Evolutionary conservation across 2,888 invertebrate species (phyloP).

Genomic region (Microctonus aethiopoides): DNA sequence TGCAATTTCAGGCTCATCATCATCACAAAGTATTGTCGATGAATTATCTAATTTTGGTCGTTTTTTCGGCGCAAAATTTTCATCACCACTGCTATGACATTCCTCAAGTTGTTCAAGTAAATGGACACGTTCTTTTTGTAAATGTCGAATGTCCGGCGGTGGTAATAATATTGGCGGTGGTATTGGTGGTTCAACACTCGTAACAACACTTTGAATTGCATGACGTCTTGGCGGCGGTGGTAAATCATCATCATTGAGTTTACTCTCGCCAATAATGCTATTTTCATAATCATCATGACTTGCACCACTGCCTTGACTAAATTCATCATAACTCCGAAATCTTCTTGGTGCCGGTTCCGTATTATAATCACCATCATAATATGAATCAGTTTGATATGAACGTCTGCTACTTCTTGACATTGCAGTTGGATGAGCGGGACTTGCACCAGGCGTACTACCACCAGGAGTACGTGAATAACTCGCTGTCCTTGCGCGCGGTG

Average conservation of each 20-base stretch:
- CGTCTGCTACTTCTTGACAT: constrained; percentile 67
- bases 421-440: constrained; percentile 70
- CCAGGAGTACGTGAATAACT: constrained; percentile 70
- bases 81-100: constrained; percentile 78
- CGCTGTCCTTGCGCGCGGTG: constrained; percentile 70
- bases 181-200: constrained; percentile 68
- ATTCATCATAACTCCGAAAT: constrained; percentile 78
- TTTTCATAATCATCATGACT: constrained; percentile 74
- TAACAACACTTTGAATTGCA: constrained; percentile 70
- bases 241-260: constrained; percentile 66
- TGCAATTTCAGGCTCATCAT: constrained; percentile 64
- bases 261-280: constrained; percentile 56
- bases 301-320: constrained; percentile 77
- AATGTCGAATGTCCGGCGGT: constrained; percentile 74
- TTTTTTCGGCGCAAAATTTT: constrained; percentile 75
- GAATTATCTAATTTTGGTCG: constrained; percentile 73
- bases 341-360: constrained; percentile 62
- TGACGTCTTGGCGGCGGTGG: constrained; percentile 68
- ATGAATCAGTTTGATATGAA: constrained; percentile 61
- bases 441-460: constrained; percentile 65
- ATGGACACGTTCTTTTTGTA: constrained; percentile 78
- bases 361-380: constrained; percentile 62
- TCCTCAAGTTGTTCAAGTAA: constrained; percentile 78
- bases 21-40: constrained; percentile 58
- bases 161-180: constrained; percentile 63